A percentile compares a stretch with the other conserved stretches of the same genome.
These are phyloP conservation scores for Manis crassicaudata DNA, from an alignment of 2,797 vertebrate genomes.

Conservation along the genomic window DNA sequence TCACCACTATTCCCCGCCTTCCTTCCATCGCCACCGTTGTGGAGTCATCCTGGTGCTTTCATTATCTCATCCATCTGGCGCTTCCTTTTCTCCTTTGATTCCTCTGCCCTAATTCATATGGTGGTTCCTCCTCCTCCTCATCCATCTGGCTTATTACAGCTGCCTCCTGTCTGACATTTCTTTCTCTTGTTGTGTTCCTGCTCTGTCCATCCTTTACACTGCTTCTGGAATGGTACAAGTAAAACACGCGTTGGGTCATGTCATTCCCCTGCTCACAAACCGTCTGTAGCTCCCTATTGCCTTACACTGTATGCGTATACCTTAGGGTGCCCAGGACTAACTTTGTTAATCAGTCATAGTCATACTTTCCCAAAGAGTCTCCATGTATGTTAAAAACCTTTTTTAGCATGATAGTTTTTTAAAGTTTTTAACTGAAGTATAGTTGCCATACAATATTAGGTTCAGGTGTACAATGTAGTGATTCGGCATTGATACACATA, in stretches of 20 bases:
- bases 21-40: neutral
- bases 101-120: neutral
- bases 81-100: constrained; percentile 32
- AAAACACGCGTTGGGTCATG: neutral
- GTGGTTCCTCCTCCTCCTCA: neutral
- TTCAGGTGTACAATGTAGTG: too few species aligned
- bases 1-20: neutral
- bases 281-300: neutral
- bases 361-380: constrained; percentile 17
- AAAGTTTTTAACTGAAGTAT: too few species aligned
- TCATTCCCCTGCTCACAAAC: neutral
- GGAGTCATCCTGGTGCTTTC: constrained; percentile 28
- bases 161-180: neutral
- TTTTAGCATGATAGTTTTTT: neutral
- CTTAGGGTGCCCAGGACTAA: neutral
- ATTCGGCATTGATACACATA: too few species aligned
- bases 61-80: neutral
- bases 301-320: neutral
- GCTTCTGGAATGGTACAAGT: neutral
- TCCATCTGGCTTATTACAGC: neutral
- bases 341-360: neutral
- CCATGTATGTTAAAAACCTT: neutral
- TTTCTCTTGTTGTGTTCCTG: constrained; percentile 4
- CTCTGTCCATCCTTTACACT: neutral
- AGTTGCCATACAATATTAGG: too few species aligned